Conservation (phyloP, 2,797 vertebrate genomes). For the Rhinogobio ventralis region DNA sequence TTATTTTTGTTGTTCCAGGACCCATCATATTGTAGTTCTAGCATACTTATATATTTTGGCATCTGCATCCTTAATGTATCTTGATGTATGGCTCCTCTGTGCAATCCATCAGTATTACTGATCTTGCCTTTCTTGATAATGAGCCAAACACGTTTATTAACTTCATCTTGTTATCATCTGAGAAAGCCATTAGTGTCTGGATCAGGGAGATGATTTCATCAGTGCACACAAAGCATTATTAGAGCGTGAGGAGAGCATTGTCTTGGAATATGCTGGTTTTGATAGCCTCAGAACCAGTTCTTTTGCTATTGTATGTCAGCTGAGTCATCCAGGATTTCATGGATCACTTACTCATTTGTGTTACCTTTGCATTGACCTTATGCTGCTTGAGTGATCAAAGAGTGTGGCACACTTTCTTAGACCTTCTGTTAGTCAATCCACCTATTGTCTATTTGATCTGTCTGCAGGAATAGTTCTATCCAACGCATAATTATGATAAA, state of each 20-base stretch:
- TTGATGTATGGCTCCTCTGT: not conserved
- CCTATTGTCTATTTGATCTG: not conserved
- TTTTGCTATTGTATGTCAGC: slow-evolving; percentile 12
- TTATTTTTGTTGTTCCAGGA: not conserved
- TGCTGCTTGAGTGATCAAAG: slow-evolving; percentile 19
- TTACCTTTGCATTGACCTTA: slow-evolving; percentile 26
- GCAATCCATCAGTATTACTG: not conserved
- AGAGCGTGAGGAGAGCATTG: not conserved
- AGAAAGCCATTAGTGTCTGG: slow-evolving; percentile 3
- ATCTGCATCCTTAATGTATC: not conserved
- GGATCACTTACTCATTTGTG: slow-evolving; percentile 31
- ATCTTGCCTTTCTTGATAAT: slow-evolving; percentile 2
- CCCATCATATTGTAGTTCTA: not conserved
- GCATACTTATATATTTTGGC: not conserved
- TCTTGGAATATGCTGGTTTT: slow-evolving; percentile 22
- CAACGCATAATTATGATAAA: not conserved
- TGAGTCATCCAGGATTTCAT: slow-evolving; percentile 36
- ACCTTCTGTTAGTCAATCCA: not conserved
- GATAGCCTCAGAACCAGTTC: not conserved
- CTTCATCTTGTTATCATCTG: slow-evolving; percentile 16
- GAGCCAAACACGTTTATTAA: slow-evolving; percentile 2
- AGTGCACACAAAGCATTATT: not conserved
- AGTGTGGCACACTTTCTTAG: not conserved
- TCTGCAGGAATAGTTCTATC: not conserved
- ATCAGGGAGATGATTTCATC: not conserved